phyloP scores from a whole-genome alignment of 2,888 invertebrate genomes.

The Chloroclystis v-ata region DNA sequence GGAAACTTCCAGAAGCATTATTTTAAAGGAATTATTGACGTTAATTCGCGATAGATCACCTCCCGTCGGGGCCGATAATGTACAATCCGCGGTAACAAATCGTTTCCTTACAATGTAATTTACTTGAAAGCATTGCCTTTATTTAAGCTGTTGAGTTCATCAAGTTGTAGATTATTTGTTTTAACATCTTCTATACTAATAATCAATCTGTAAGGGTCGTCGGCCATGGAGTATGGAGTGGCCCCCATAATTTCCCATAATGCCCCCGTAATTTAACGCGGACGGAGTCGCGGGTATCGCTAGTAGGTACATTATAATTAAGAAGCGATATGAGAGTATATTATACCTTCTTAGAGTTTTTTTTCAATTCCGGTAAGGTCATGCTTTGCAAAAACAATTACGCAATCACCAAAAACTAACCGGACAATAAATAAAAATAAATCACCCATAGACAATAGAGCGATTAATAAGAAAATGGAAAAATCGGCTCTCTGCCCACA shows the following conservation, averaged over 20 bases:
- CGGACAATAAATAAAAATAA: slow-evolving; percentile 36
- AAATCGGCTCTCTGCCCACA: slow-evolving; percentile 22
- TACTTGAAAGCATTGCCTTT: slow-evolving; percentile 47
- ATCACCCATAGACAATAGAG: slow-evolving; percentile 31
- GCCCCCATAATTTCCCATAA: too few relatives aligned
- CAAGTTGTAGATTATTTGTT: too few relatives aligned
- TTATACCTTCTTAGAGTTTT: too few relatives aligned
- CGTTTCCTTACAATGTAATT: slow-evolving; percentile 58
- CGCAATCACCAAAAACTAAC: slow-evolving; percentile 3
- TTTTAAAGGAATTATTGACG: slow-evolving; percentile 39
- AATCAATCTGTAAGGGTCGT: too few relatives aligned
- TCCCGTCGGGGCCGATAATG: slow-evolving; percentile 35
- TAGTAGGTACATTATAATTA: too few relatives aligned
- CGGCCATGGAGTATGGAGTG: too few relatives aligned
- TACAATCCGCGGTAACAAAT: slow-evolving; percentile 55
- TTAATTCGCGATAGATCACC: slow-evolving; percentile 60
- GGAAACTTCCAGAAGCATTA: neutral
- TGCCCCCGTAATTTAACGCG: too few relatives aligned
- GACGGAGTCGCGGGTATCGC: too few relatives aligned
- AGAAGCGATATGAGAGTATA: too few relatives aligned
- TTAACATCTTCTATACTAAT: too few relatives aligned
- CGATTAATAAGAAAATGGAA: slow-evolving; percentile 21
- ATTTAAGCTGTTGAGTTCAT: neutral
- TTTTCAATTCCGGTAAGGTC: too few relatives aligned
- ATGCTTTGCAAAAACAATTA: neutral